Evolutionary conservation across 37 sponge, comb jelly and placozoan genomes (phyloP), one percentile per base, ranked within the genome.

Genomic region (Chondrosia reniformis): DNA sequence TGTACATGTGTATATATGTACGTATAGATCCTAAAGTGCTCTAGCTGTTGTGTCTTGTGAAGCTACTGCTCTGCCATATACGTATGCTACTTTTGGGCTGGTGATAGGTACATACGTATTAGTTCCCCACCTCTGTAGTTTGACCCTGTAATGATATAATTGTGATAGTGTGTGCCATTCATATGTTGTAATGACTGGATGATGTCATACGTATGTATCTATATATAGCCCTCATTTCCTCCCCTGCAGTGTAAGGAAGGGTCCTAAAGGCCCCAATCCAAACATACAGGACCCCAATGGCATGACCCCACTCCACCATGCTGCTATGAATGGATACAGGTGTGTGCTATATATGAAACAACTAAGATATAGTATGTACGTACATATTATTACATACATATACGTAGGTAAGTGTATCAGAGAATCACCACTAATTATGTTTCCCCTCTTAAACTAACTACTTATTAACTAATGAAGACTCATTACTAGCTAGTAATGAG

Each of bases 231-330:
- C 54, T 49, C 12, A 19, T 13, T 59, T 25, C 28, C 30, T 59
- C 40, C 39, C 46, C 44, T 59, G 1, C 63, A 89, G 85, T 63
- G 34, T 77, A 1, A 34, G 82, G 4, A 77, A 81, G 27, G 76
- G 58, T 21, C 52, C 72, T 0, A 77, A 81, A 31, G 76, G 58
- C 4, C 52, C 59, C 1, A 77, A 81, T 78, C 90, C 94, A 38
- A 94, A 94, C 74, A 72, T 84, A 8, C 94, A 89, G 75, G 94
- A 94, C 79, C 76, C 75, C 10, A 24, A 44, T 5, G 94, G 94
- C 36, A 83, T 75, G 52, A 94, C 94, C 62, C 89, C 89, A 13
- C 83, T 94, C 0, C 94, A 94, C 63, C 83, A 87, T 79, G 94
- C 94, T 67, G 78, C 85, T 46, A 76, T 94, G 38, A 61, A 89